These are phyloP conservation scores for Chaenogobius annularis DNA, from an alignment of 2,113 vertebrate species.

Conservation along the genomic window DNA sequence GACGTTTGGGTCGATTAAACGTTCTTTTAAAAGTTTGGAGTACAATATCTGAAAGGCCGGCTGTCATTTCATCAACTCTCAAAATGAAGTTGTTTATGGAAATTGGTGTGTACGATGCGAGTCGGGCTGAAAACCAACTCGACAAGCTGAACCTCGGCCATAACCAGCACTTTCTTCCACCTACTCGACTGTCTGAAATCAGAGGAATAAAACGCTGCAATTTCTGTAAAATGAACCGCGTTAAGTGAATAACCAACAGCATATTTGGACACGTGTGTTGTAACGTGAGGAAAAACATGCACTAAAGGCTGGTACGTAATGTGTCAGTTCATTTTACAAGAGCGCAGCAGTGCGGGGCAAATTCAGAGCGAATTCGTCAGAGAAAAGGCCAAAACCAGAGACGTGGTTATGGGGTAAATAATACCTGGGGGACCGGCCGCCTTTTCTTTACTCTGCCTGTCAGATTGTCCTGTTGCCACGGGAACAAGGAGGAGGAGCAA, in stretches of 20 bases:
- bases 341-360: not conserved
- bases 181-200: not conserved
- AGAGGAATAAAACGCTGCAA: conserved; percentile 21
- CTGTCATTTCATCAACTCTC: not conserved
- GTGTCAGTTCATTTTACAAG: not conserved
- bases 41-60: not conserved
- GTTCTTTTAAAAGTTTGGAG: too few relatives aligned
- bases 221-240: conserved; percentile 32
- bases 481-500: conserved; percentile 50
- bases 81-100: too few relatives aligned
- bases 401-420: conserved; percentile 49
- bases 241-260: not conserved
- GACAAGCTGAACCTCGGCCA: too few relatives aligned
- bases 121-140: too few relatives aligned
- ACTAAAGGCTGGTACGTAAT: not conserved
- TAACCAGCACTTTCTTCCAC: too few relatives aligned
- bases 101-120: too few relatives aligned
- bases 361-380: conserved; percentile 3
- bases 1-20: too few relatives aligned
- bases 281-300: not conserved
- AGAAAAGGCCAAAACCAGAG: conserved; percentile 18
- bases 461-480: conserved; percentile 87
- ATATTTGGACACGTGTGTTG: not conserved
- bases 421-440: conserved; percentile 86
- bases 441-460: conserved; percentile 86